These are phyloP conservation scores for Macrotus californicus DNA, from an alignment of 2,113 vertebrate species.

Conservation along the genomic window DNA sequence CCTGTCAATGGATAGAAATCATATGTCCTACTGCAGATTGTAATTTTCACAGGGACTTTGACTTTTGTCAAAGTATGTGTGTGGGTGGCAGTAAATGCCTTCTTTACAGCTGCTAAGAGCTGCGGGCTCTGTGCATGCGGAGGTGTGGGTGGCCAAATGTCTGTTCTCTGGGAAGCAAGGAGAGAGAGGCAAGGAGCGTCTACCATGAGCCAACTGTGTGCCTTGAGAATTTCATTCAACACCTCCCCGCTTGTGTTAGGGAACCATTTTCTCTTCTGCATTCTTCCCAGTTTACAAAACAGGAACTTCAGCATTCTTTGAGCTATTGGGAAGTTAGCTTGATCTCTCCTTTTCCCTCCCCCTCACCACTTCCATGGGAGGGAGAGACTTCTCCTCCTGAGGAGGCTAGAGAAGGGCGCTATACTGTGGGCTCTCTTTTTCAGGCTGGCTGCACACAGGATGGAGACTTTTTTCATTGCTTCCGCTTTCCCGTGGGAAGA, in stretches of 20 bases:
- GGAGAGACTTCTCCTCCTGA: not conserved
- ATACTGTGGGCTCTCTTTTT: not conserved
- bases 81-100: not conserved
- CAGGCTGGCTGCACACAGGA: not conserved
- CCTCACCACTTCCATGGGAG: not conserved
- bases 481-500: not conserved
- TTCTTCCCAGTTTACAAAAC: not conserved
- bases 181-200: no score
- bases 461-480: not conserved
- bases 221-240: not conserved
- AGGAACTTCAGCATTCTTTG: not conserved
- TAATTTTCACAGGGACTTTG: not conserved
- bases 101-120: not conserved
- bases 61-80: not conserved
- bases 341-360: not conserved
- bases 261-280: not conserved
- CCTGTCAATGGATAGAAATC: not conserved
- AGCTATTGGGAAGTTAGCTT: not conserved
- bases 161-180: not conserved
- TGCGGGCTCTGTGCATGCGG: not conserved
- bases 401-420: not conserved
- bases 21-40: not conserved
- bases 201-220: not conserved
- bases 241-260: not conserved
- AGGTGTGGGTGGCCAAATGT: not conserved